Percentiles rank a stretch among this genome's conserved stretches.
Conservation (phyloP, 2,888 invertebrate genomes). For the Philereme vetulata region DNA sequence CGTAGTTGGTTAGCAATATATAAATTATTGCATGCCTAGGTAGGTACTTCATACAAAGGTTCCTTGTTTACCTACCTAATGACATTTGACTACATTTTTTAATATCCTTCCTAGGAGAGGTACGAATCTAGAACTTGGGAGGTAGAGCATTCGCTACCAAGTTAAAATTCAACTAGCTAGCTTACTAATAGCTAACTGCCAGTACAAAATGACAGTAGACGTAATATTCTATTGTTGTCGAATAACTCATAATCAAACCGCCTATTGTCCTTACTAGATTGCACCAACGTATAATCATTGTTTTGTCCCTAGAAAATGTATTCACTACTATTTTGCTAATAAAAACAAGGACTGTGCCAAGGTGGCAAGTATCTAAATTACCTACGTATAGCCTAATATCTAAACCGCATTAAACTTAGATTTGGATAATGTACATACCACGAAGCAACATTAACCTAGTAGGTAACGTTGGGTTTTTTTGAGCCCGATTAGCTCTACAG, state of each 20-base stretch:
- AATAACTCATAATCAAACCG: constrained; percentile 18
- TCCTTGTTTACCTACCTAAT: neutral
- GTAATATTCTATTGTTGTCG: constrained; percentile 20
- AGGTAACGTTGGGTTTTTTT: neutral
- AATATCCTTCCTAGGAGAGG: neutral
- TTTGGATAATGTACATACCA: neutral
- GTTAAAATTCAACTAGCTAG: neutral
- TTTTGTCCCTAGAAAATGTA: constrained; percentile 32
- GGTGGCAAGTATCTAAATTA: neutral
- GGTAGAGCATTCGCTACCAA: neutral
- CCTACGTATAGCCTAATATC: neutral
- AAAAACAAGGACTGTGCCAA: constrained; percentile 17
- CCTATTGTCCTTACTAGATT: constrained; percentile 28
- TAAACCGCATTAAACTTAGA: neutral
- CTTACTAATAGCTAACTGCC: neutral
- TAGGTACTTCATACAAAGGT: too few relatives aligned
- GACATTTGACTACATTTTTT: neutral
- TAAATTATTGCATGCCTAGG: too few relatives aligned
- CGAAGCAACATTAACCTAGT: neutral
- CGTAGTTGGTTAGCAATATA: too few relatives aligned
- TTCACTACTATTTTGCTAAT: constrained; percentile 13
- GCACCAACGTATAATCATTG: constrained; percentile 20
- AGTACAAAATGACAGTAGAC: constrained; percentile 2
- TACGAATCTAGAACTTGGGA: neutral
- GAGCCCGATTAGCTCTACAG: too few relatives aligned